These are phyloP conservation scores for Gisinianus flammeolus DNA, from an alignment of 2,888 invertebrate genomes.

Conservation along the genomic window DNA sequence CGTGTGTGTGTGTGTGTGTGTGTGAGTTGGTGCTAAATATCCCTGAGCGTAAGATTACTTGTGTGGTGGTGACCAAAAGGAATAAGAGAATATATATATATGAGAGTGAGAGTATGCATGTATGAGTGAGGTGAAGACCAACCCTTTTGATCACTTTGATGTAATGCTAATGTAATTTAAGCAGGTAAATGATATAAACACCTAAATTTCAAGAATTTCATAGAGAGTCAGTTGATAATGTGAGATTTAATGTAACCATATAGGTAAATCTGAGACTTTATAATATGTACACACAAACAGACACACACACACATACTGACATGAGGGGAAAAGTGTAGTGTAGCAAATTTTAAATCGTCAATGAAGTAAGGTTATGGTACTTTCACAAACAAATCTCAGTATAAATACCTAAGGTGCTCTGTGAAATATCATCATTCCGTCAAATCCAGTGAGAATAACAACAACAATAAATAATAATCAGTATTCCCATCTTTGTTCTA, in stretches of 20 bases:
- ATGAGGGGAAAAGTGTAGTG: not conserved
- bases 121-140: not conserved
- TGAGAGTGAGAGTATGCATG: too few species aligned
- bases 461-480: too few species aligned
- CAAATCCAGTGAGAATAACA: not conserved
- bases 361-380: slow-evolving; percentile 29
- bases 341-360: slow-evolving; percentile 15
- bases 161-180: not conserved
- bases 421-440: not conserved
- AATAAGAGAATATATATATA: too few species aligned
- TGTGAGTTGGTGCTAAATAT: too few species aligned
- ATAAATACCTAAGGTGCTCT: slow-evolving; percentile 22
- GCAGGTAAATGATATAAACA: not conserved
- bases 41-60: too few species aligned
- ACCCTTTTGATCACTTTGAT: not conserved
- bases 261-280: slow-evolving; percentile 11
- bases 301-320: not conserved
- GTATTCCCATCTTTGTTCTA: not conserved
- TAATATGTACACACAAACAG: not conserved
- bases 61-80: too few species aligned
- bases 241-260: slow-evolving; percentile 1
- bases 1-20: too few species aligned
- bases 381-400: slow-evolving; percentile 24
- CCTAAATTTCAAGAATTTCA: not conserved
- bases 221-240: not conserved